Evolutionary conservation across 2,113 vertebrate species (phyloP).

Genomic region (Alligator mississippiensis): DNA sequence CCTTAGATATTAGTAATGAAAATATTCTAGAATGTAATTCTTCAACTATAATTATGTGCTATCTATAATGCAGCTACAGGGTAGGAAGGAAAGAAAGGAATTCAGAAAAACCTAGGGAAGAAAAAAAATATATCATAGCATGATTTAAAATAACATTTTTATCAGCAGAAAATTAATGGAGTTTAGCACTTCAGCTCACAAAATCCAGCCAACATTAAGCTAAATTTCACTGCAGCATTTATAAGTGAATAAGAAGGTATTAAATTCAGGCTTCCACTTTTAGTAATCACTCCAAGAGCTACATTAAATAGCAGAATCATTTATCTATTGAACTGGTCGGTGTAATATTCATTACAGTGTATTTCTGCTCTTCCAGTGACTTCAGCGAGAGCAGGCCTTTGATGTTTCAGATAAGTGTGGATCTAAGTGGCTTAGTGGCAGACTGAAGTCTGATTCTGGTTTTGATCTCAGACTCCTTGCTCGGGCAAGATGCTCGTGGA

Average conservation of each 20-base stretch:
- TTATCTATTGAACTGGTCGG: slow-evolving; percentile 51
- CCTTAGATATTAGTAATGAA: slow-evolving; percentile 59
- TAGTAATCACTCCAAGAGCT: slow-evolving; percentile 45
- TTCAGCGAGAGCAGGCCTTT: neutral
- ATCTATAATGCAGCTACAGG: slow-evolving; percentile 38
- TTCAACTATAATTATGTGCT: neutral
- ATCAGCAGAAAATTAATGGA: slow-evolving; percentile 70
- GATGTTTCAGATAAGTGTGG: slow-evolving; percentile 31
- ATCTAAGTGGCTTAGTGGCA: slow-evolving; percentile 51
- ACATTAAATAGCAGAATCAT: slow-evolving; percentile 36
- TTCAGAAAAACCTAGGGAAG: slow-evolving; percentile 39
- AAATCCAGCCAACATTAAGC: slow-evolving; percentile 32
- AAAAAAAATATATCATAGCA: slow-evolving; percentile 62
- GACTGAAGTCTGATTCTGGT: slow-evolving; percentile 42
- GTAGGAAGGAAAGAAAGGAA: slow-evolving; percentile 39
- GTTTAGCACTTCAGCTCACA: slow-evolving; percentile 53
- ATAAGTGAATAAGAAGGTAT: neutral
- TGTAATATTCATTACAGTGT: slow-evolving; percentile 46
- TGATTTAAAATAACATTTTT: slow-evolving; percentile 73
- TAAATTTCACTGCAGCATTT: slow-evolving; percentile 50
- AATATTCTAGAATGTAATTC: slow-evolving; percentile 44
- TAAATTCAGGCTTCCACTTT: slow-evolving; percentile 48
- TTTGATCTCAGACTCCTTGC: neutral
- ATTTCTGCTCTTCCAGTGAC: neutral
- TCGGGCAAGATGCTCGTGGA: slow-evolving; percentile 26